phyloP scores from a whole-genome alignment of 2,113 vertebrate species.

The Ramphastos sulfuratus region DNA sequence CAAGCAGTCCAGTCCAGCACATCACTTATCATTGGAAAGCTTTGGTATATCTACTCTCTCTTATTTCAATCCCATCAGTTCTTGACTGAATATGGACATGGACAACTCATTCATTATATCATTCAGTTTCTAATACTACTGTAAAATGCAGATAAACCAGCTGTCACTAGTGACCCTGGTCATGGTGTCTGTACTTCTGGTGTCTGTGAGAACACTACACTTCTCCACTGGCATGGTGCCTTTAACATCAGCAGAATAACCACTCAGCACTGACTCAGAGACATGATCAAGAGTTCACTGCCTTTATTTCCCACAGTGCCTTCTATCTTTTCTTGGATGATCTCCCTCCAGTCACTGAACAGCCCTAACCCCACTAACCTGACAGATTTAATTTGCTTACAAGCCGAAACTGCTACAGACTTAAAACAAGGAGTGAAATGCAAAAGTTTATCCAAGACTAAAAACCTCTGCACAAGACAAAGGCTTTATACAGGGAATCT shows the following conservation, averaged over 20 bases:
- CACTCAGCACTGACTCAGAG: neutral
- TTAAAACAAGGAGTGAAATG: neutral
- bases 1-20: neutral
- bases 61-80: neutral
- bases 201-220: accelerated
- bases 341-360: neutral
- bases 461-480: neutral
- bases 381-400: neutral
- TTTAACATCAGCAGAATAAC: neutral
- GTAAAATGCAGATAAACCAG: neutral
- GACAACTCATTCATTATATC: neutral
- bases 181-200: neutral
- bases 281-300: neutral
- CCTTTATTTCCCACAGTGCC: neutral
- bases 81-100: neutral
- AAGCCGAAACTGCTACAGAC: accelerated
- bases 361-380: neutral
- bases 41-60: neutral
- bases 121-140: neutral
- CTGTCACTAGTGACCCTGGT: neutral
- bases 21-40: neutral
- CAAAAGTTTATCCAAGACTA: neutral
- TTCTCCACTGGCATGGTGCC: neutral
- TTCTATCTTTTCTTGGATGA: neutral
- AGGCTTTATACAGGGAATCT: neutral